A percentile compares a stretch with the other conserved stretches of the same genome.
Conservation (phyloP, 2,113 vertebrate genomes). For the Synodontis membranacea region DNA sequence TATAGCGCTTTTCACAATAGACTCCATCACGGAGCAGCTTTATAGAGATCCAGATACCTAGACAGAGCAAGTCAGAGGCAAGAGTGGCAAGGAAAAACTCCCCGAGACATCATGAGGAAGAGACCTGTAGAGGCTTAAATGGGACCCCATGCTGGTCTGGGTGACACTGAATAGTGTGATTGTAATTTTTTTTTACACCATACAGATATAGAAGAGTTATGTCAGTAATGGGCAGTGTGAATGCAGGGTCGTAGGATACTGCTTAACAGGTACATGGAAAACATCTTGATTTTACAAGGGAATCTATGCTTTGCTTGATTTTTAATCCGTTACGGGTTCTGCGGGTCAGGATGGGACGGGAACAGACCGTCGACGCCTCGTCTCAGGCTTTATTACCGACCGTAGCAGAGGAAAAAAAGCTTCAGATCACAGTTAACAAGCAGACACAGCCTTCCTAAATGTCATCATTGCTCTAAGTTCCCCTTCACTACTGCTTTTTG, state of each 20-base stretch:
- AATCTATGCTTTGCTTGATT: slow-evolving; percentile 33
- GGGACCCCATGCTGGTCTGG: neutral
- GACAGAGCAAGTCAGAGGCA: neutral
- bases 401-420: slow-evolving; percentile 46
- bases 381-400: slow-evolving; percentile 61
- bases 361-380: slow-evolving; percentile 2
- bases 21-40: neutral
- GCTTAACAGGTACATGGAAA: neutral
- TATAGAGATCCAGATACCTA: neutral
- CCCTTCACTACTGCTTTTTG: slow-evolving; percentile 32
- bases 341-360: neutral
- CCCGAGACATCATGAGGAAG: neutral
- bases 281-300: slow-evolving; percentile 34
- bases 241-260: neutral
- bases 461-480: slow-evolving; percentile 36
- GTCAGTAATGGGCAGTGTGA: slow-evolving; percentile 11
- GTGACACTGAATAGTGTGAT: neutral
- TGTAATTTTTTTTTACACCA: neutral
- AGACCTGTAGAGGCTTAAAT: neutral
- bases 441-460: slow-evolving; percentile 44
- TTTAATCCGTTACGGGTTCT: slow-evolving; percentile 11
- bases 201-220: neutral
- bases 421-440: slow-evolving; percentile 9
- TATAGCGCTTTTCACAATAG: neutral
- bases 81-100: neutral